Base-by-base conservation (phyloP, 2,113 vertebrate species). In the Eulemur macaco region DNA sequence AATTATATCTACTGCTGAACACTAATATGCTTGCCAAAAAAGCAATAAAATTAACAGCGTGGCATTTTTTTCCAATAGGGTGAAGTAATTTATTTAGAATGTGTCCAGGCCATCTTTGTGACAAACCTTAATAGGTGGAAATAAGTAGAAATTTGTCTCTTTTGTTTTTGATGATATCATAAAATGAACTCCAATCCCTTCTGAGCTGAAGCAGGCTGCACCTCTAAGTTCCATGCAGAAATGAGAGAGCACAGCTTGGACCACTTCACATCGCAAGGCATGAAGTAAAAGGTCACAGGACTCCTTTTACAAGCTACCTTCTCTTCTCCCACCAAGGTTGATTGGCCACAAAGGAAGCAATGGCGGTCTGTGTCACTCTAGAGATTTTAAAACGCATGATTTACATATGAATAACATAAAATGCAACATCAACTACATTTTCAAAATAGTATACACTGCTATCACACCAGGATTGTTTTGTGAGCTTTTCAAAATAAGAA, bases 21-120 rank as follows among this genome's bases (percentile, higher is more conserved):
- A 96, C 83, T 54, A 85, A 89, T 54, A 63, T 4, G 60, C 86
- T 93, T 96, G 96, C 83, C 89, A 96, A 74, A 85, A 94, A 88
- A 96, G 82, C 95, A 97, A 96, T 96, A 86, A 95, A 97, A 92
- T 92, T 94, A 96, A 84, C 95, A 98, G 92, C 11, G 78, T 68
- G 94, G 64, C 3, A 88, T 64, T 89, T 88, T 88, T 96, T 74
- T 63, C 73, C 86, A 47, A 82, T 96, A 95, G 68, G 89, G 8
- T 86, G 69, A 96, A 42, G 78, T 78, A 83, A 86, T 93, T 63
- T 66, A 37, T 39, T 91, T 89, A 66, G 69, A 93, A 86, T 39
- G 47, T 64, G 29, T 94, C 1, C 25, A 89, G 42, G 83, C 45
- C 42, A 12, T 31, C 89, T 90, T 68, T 91, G 76, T 87, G 86